Percentiles rank a stretch among this genome's conserved stretches.
These are phyloP conservation scores for Smutsia temminckii DNA, from an alignment of 2,797 vertebrate species.

Conservation along the genomic window DNA sequence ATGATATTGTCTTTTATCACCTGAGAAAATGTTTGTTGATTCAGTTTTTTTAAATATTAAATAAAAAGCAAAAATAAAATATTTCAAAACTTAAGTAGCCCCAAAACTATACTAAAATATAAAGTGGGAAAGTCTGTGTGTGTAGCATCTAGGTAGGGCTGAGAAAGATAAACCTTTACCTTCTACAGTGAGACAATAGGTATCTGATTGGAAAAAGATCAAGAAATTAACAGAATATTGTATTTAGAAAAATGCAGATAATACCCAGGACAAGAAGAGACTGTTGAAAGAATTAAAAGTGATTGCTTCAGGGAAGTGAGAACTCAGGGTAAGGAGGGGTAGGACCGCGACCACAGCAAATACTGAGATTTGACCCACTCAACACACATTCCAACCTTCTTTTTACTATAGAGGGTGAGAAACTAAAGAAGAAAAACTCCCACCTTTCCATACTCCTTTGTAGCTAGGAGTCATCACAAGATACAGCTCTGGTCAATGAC, in stretches of 20 bases:
- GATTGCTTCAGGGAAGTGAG: background rate
- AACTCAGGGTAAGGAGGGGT: background rate
- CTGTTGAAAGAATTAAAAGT: background rate
- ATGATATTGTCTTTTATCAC: background rate
- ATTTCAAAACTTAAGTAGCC: background rate
- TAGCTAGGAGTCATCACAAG: background rate
- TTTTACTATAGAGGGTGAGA: constrained; percentile 9
- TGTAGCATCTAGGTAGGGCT: background rate
- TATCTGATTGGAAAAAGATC: background rate
- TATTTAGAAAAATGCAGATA: background rate
- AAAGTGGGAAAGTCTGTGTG: background rate
- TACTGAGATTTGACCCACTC: background rate
- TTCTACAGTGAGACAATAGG: background rate
- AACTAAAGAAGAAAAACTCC: background rate
- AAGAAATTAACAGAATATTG: background rate
- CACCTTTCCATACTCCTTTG: background rate
- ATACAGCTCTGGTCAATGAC: background rate
- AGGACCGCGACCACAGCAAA: background rate
- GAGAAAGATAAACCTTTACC: background rate
- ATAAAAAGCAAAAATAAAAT: background rate
- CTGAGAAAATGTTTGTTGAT: background rate
- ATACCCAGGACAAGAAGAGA: background rate
- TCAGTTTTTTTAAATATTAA: background rate
- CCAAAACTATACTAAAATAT: background rate
- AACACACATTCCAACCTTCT: background rate